Evolutionary conservation across 1,140 invertebrate species (phyloP).

Genomic region (Trichoplusia ni): DNA sequence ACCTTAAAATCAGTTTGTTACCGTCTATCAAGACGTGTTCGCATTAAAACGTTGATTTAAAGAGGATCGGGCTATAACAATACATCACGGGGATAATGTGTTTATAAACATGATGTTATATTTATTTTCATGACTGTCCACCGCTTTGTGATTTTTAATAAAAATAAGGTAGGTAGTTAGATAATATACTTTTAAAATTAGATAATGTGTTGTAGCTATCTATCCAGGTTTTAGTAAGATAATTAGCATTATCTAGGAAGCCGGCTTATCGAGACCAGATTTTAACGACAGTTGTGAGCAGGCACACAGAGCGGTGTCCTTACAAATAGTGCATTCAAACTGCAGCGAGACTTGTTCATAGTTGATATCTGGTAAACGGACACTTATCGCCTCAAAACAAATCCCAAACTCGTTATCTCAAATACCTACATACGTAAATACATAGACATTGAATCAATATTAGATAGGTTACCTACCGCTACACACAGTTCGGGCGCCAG

Average conservation of each 20-base stretch:
- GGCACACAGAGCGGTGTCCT: constrained; percentile 5
- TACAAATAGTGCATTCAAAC: constrained; percentile 11
- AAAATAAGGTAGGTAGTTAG: background rate
- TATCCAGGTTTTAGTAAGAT: background rate
- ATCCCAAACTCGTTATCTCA: constrained; percentile 64
- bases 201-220: background rate
- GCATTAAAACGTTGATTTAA: background rate
- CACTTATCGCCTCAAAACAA: constrained; percentile 70
- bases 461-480: constrained; percentile 66
- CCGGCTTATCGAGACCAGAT: background rate
- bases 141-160: background rate
- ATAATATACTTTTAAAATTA: background rate
- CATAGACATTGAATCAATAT: constrained; percentile 69
- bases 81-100: background rate
- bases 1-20: too few relatives aligned
- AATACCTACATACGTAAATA: constrained; percentile 52
- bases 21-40: too few relatives aligned
- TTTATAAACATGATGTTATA: background rate
- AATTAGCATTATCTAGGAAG: background rate
- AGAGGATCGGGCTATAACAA: background rate
- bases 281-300: background rate
- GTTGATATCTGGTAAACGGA: constrained; percentile 38
- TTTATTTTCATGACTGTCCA: background rate
- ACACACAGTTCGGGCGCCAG: constrained; percentile 31
- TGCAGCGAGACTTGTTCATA: background rate